These are phyloP conservation scores for Oncorhynchus nerka DNA, from an alignment of 2,113 vertebrate species.

Conservation along the genomic window DNA sequence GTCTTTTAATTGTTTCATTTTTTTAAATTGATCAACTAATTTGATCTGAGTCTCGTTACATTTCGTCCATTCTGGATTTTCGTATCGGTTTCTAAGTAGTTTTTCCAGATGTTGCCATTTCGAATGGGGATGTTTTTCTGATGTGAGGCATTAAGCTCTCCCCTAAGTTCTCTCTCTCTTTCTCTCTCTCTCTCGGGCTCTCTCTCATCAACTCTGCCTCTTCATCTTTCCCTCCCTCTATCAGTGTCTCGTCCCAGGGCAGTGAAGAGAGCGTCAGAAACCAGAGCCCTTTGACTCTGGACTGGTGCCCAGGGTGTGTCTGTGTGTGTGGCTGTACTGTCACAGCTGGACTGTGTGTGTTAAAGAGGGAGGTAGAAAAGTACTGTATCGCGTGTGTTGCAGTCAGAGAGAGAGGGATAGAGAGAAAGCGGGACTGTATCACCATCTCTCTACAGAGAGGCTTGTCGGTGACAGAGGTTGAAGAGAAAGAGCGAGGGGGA, in stretches of 20 bases:
- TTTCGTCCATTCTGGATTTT: no score
- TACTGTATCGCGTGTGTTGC: conserved; percentile 19
- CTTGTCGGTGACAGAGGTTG: conserved; percentile 21
- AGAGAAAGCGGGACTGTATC: conserved; percentile 28
- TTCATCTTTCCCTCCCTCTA: not conserved
- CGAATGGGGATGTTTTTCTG: no score
- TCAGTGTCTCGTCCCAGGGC: conserved; percentile 4
- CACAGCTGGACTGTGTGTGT: not conserved
- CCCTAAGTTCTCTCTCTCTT: not conserved
- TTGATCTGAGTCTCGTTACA: no score
- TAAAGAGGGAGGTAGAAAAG: not conserved
- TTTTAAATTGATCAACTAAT: no score
- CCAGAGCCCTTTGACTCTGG: conserved; percentile 22
- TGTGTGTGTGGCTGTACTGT: not conserved
- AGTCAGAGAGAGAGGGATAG: conserved; percentile 16
- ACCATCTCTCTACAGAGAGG: conserved; percentile 46
- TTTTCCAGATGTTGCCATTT: no score
- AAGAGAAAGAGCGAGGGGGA: conserved; percentile 48
- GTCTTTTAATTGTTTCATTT: no score
- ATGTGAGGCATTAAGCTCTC: no score
- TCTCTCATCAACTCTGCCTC: conserved; percentile 14
- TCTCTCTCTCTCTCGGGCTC: conserved; percentile 8
- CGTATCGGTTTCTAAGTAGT: no score
- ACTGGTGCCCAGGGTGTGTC: conserved; percentile 22
- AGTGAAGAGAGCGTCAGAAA: conserved; percentile 39